Evolutionary conservation across 2,888 invertebrate genomes (phyloP).

Genomic region (Prosopocoilus inquinatus): DNA sequence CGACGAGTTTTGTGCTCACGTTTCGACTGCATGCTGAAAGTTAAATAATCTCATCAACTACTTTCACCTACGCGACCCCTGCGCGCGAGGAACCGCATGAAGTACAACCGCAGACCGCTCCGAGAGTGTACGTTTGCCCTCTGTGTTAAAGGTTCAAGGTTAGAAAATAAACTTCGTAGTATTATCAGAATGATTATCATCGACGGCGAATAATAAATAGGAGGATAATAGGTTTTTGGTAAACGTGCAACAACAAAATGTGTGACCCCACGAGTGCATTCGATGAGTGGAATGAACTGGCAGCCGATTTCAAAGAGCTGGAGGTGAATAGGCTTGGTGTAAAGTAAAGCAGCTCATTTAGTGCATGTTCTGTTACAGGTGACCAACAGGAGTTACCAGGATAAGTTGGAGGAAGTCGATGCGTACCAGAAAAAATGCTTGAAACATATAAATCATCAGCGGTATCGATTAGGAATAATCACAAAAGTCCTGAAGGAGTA

Average conservation of each 20-base stretch:
- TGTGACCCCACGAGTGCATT: constrained; percentile 34
- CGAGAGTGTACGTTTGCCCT: neutral
- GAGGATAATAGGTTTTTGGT: neutral
- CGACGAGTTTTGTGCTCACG: no score
- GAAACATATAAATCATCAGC: constrained; percentile 87
- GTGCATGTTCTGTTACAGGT: constrained; percentile 55
- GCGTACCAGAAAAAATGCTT: constrained; percentile 83
- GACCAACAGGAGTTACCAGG: constrained; percentile 78
- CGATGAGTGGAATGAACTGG: constrained; percentile 76
- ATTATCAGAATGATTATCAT: constrained; percentile 4
- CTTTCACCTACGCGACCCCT: no score
- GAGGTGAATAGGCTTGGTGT: constrained; percentile 61
- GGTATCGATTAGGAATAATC: constrained; percentile 84
- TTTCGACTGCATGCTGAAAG: no score
- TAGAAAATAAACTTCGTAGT: constrained; percentile 1
- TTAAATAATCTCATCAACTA: no score
- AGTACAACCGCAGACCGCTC: no score
- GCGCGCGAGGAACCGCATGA: no score
- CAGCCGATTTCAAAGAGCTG: constrained; percentile 73
- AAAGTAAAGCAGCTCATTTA: constrained; percentile 8
- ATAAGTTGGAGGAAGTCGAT: constrained; percentile 81
- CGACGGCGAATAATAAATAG: constrained; percentile 5
- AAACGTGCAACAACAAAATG: constrained; percentile 31
- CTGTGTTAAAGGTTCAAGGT: constrained; percentile 7
- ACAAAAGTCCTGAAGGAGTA: constrained; percentile 77